Evolutionary conservation across 1,140 invertebrate species (phyloP), one percentile per base, ranked within the genome.

Genomic region (Lucilia cuprina): DNA sequence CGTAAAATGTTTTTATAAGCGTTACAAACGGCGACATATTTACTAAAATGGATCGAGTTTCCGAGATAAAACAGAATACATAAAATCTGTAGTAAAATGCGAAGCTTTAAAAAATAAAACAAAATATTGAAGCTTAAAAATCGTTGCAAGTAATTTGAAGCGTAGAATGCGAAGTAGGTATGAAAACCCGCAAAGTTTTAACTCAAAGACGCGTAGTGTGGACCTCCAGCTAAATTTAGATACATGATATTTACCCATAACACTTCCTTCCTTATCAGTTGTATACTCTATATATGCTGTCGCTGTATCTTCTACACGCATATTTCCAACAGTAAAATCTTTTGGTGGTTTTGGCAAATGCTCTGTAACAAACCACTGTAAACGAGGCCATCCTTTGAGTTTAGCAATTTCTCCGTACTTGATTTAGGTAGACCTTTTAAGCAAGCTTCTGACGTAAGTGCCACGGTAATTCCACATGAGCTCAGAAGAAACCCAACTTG

Each of bases 221-320:
- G n/a, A n/a, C n/a, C n/a, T n/a, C n/a, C n/a, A n/a, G n/a, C n/a
- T n/a, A n/a, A n/a, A n/a, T n/a, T n/a, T n/a, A n/a, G n/a, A n/a
- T n/a, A 55, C 7, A 13, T 55, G 4, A 19, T 60, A 99, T 88
- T 83, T 83, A 91, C 99, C 99, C 95, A 99, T 99, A 12, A 99
- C 98, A 74, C 98, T 98, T 0, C 99, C 99, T 89, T 99, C 99
- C 87, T 96, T 96, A 87, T 99, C 98, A 0, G 97, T 98, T 8
- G 97, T 96, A 91, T 99, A 99, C 93, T 99, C 99, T 84, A 99
- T 98, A 89, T 99, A 99, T 8, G 98, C 98, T 2, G 97, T 96
- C 3, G 96, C 96, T 86, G 99, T 97, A 87, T 99, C 98, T 5
- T 97, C 96, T 55, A 98, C 93, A 84, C 97, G 94, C 10, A 97